Evolutionary conservation across 2,797 vertebrate genomes (phyloP), one percentile per base, ranked within the genome.

Genomic region (Yasuhikotakia modesta): DNA sequence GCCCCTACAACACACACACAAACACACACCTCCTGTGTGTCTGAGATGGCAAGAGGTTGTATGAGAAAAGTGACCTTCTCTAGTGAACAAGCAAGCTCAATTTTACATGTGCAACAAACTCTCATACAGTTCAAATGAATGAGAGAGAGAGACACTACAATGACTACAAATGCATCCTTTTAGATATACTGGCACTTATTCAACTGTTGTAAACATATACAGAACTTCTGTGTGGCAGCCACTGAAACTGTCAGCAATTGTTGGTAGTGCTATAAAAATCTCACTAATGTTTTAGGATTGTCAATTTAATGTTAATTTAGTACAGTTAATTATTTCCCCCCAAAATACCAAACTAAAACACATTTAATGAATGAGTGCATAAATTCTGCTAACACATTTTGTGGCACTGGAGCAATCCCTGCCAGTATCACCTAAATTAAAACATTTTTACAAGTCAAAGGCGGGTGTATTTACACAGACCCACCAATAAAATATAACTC

Each of bases 91-190:
- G 27, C 30, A 19, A 43, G 30, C 46, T 75, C 32, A 65, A 22
- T 53, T 53, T 74, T 48, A 17, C 30, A 53, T 16, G 21, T 75
- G 19, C 55, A 65, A 27, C 46, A 75, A 66, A 75, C 35, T 39
- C 73, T 65, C 12, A 30, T 19, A 53, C 22, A 74, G 27, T 48
- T 4, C 8, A 3, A 55, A 43, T 53, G 27, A 45, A 55, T 5
- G 21, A 66, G 32, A 55, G 21, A 32, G 17, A 48, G 52, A 39
- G 30, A 52, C 1, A 52, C 2, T 10, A 39, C 6, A 39, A 8
- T 39, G 35, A 39, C 35, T 8, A 10, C 11, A 39, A 39, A 55
- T 2, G 52, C 2, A 52, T 19, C 50, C 17, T 52, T 52, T 52
- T 19, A 39, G 35, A 39, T 39, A 39, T 39, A 39, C 35, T 39